Conservation (phyloP, 2,888 invertebrate genomes). For the Hirtodrosophila trivittata region DNA sequence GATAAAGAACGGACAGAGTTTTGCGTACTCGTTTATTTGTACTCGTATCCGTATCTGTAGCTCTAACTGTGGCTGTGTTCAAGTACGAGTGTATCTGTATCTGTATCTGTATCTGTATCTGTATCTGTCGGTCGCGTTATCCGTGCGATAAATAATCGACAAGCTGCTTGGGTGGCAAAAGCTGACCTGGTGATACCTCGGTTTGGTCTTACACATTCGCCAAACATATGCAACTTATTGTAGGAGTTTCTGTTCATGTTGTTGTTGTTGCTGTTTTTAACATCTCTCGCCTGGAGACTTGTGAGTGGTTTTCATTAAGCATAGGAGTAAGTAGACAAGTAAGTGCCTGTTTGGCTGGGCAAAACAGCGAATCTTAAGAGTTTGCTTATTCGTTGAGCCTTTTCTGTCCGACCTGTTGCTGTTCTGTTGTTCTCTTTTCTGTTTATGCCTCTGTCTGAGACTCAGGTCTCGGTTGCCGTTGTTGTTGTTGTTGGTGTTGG, state of each 20-base stretch:
- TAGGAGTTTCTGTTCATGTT: conserved; percentile 18
- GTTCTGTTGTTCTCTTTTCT: too few species aligned
- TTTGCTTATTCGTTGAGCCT: too few species aligned
- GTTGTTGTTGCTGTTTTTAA: conserved; percentile 16
- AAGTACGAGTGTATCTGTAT: too few species aligned
- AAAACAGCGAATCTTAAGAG: too few species aligned
- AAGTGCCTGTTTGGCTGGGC: too few species aligned
- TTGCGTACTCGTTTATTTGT: conserved; percentile 9
- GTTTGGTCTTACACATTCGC: conserved; percentile 18
- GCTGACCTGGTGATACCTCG: not conserved
- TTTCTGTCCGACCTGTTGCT: too few species aligned
- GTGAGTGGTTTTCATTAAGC: conserved; percentile 34
- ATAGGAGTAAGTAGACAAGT: too few species aligned
- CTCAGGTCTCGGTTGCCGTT: conserved; percentile 28
- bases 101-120: too few species aligned
- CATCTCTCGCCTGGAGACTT: conserved; percentile 14
- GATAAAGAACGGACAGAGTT: conserved; percentile 2
- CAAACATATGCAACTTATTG: conserved; percentile 34
- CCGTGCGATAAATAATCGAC: conserved; percentile 55
- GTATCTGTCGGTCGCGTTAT: conserved; percentile 43
- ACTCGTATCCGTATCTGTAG: too few species aligned
- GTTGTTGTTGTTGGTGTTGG: too few species aligned
- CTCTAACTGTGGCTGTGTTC: conserved; percentile 7
- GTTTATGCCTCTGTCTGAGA: conserved; percentile 25
- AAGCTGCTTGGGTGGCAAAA: conserved; percentile 49